These are phyloP conservation scores for Leptopilina syphax DNA, from an alignment of 2,888 invertebrate species.

Conservation along the genomic window DNA sequence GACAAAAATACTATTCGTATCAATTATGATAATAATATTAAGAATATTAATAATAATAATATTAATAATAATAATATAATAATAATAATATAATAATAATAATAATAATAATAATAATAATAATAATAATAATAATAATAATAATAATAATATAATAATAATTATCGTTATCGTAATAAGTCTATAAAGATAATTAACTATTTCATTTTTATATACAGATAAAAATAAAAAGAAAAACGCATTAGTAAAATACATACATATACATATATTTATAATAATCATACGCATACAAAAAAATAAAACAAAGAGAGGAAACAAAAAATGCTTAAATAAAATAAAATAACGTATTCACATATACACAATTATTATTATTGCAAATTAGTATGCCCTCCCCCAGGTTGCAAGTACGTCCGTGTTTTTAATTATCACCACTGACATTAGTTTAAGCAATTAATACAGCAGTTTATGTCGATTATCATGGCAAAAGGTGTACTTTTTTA, in stretches of 20 bases:
- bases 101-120: no score
- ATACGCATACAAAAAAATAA: constrained; percentile 53
- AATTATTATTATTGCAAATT: constrained; percentile 60
- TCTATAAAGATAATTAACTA: constrained; percentile 54
- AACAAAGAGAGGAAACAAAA: constrained; percentile 56
- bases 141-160: constrained; percentile 34
- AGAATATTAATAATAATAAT: constrained; percentile 32
- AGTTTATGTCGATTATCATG: constrained; percentile 23
- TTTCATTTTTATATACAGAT: constrained; percentile 54
- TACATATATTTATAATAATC: constrained; percentile 60
- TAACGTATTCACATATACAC: constrained; percentile 66
- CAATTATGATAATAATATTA: constrained; percentile 47
- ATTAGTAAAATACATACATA: constrained; percentile 53
- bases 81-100: no score
- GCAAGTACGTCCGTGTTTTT: constrained; percentile 69
- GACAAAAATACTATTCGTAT: constrained; percentile 42
- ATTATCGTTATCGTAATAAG: constrained; percentile 47
- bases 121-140: constrained; percentile 39
- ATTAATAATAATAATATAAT: no score
- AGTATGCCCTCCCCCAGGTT: constrained; percentile 71
- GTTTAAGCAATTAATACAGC: constrained; percentile 63
- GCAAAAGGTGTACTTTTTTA: background rate
- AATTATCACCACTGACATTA: constrained; percentile 60
- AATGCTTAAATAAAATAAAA: constrained; percentile 47
- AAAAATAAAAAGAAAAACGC: constrained; percentile 46